Evolutionary conservation across 1,140 invertebrate genomes (phyloP).

Genomic region (Drosophila ficusphila): DNA sequence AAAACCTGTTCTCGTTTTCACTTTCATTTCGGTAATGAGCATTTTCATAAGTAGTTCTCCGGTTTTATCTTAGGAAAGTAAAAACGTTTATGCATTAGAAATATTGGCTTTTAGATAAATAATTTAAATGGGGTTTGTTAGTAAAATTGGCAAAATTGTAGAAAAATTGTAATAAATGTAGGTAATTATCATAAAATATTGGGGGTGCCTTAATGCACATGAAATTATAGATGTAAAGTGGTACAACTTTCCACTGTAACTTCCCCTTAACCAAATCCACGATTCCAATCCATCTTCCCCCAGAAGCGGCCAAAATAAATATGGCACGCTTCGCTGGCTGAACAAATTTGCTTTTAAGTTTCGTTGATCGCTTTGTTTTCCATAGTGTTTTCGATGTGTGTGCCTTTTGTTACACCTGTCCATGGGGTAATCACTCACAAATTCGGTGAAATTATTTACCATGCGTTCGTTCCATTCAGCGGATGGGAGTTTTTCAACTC

Average conservation of each 20-base stretch:
- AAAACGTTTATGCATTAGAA: no score
- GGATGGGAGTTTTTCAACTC: conserved; percentile 2
- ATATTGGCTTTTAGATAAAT: no score
- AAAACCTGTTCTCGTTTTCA: conserved; percentile 1
- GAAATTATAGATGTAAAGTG: not conserved
- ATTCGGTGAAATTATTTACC: conserved; percentile 57
- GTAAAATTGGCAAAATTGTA: no score
- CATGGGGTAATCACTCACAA: conserved; percentile 55
- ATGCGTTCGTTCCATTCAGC: not conserved
- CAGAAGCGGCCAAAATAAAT: not conserved
- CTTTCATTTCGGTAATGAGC: not conserved
- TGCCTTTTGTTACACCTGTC: conserved; percentile 44
- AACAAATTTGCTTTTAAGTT: conserved; percentile 58
- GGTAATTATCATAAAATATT: no score
- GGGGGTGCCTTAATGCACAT: no score
- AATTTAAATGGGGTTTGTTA: no score
- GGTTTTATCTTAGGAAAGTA: not conserved
- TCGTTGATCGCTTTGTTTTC: conserved; percentile 51
- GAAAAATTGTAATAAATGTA: no score
- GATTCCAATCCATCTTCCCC: not conserved
- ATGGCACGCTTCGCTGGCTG: conserved; percentile 44
- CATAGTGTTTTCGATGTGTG: conserved; percentile 29
- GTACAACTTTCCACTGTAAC: conserved; percentile 13
- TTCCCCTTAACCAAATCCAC: not conserved
- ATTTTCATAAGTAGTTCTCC: not conserved